phyloP scores from a whole-genome alignment of 2,888 invertebrate species.

The Hoplodrina ambigua region DNA sequence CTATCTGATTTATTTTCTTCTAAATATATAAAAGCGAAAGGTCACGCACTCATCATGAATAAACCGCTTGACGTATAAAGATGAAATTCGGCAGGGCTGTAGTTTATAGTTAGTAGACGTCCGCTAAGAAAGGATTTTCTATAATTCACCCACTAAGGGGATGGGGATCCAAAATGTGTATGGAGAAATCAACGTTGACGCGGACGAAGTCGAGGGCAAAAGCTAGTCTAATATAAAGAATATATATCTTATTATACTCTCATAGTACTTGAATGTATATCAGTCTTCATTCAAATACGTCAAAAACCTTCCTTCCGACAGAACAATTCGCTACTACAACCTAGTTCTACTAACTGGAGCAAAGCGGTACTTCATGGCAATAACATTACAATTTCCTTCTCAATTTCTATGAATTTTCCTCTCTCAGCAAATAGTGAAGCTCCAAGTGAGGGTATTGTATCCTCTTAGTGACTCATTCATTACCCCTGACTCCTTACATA shows the following conservation, averaged over 20 bases:
- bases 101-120: no score
- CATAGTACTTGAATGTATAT: not conserved
- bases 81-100: no score
- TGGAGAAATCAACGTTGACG: no score
- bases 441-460: conserved; percentile 37
- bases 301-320: conserved; percentile 5
- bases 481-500: conserved; percentile 29
- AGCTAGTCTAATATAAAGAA: not conserved
- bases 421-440: conserved; percentile 42
- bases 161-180: no score
- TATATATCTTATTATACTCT: no score
- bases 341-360: conserved; percentile 40
- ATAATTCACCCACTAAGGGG: no score
- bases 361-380: conserved; percentile 13
- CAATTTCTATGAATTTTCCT: conserved; percentile 35
- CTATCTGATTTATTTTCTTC: no score
- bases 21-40: no score
- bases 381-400: conserved; percentile 44
- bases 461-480: conserved; percentile 44
- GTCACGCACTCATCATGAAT: no score
- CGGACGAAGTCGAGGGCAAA: no score
- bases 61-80: no score
- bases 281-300: not conserved
- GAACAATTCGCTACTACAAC: conserved; percentile 24
- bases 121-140: no score